Evolutionary conservation across 2,797 vertebrate genomes (phyloP).

Genomic region (Epinephelus malabaricus): DNA sequence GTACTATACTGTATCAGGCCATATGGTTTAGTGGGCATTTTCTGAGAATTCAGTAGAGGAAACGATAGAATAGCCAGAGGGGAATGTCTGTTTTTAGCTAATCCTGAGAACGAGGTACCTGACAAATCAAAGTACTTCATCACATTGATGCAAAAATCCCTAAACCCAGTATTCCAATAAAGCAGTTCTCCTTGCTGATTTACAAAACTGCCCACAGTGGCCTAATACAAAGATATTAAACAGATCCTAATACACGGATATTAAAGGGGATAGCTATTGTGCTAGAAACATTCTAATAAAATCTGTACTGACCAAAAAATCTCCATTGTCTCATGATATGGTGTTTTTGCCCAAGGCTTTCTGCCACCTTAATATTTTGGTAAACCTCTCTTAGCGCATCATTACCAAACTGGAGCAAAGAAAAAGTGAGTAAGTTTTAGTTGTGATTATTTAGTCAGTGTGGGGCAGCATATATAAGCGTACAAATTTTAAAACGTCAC

Average conservation of each 20-base stretch:
- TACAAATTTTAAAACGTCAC: background rate
- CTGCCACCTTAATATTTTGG: background rate
- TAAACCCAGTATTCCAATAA: background rate
- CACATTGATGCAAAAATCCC: background rate
- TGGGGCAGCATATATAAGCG: background rate
- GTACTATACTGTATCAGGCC: background rate
- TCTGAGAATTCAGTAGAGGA: background rate
- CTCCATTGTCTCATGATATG: background rate
- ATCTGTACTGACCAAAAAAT: background rate
- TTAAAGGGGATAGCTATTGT: background rate
- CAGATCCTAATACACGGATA: background rate
- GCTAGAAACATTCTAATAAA: background rate
- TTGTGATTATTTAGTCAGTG: background rate
- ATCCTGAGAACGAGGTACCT: background rate
- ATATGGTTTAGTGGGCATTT: background rate
- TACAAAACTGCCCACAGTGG: background rate
- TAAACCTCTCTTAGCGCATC: background rate
- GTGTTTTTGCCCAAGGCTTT: background rate
- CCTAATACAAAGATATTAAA: background rate
- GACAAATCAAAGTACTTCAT: constrained; percentile 4
- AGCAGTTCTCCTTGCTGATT: background rate
- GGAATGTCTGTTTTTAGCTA: background rate
- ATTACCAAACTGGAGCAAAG: constrained; percentile 1
- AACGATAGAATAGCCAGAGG: background rate
- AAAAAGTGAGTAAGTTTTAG: background rate